Evolutionary conservation across 2,113 vertebrate species (phyloP), one percentile per base, ranked within the genome.

Genomic region (Crypturellus undulatus): DNA sequence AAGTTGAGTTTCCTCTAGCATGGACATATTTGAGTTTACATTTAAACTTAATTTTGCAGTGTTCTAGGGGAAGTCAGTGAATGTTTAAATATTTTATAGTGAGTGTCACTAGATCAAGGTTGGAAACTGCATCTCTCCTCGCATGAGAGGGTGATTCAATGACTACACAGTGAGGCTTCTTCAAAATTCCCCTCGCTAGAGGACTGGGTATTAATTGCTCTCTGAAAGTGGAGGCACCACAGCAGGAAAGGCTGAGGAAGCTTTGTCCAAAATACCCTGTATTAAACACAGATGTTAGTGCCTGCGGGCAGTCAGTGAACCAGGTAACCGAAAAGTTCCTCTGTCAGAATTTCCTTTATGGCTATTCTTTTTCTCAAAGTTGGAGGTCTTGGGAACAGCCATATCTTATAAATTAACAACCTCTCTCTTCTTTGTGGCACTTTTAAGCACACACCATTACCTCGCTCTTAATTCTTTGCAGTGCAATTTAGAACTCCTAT

Each of bases 341-440:
- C 58, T 79, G 71, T 97, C 78, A 96, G 58, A 73, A 65, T 60
- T 93, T 89, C 60, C 36, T 87, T 88, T 89, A 58, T 42, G 87
- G 30, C 52, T 79, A 67, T 93, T 70, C 54, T 75, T 97, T 94
- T 94, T 73, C 71, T 90, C 58, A 52, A 92, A 92, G 73, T 71
- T 97, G 63, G 95, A 97, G 70, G 90, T 96, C 88, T 95, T 92
- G 65, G 49, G 65, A 95, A 69, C 12, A 62, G 32, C 69, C 28
- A 24, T 94, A 81, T 95, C 92, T 93, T 89, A 81, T 19, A 95
- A 94, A 94, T 95, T 96, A 89, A 84, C 93, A 52, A n/a, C n/a
- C n/a, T 9, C 18, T 54, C 43, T 95, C 70, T 83, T 92, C 68
- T 94, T 87, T 51, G 85, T 90, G 81, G 88, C 64, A 77, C 12